Conservation (phyloP, 2,113 vertebrate species). For the Marmota monax region DNA sequence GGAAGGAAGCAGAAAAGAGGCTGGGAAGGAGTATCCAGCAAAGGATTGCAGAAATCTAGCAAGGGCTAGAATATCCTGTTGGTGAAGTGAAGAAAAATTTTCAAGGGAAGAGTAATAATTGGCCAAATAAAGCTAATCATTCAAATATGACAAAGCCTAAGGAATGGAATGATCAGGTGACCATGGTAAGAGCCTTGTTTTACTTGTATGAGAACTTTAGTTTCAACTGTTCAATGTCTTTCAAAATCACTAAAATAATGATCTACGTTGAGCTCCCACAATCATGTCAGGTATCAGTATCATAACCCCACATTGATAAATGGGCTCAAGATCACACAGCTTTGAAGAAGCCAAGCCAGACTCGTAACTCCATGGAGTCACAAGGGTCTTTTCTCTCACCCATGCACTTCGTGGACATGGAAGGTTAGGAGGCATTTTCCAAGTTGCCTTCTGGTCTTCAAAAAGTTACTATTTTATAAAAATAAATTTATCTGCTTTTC, state of each 20-base stretch:
- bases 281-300: not conserved
- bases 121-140: not conserved
- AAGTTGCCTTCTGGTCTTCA: not conserved
- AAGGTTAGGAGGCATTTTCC: not conserved
- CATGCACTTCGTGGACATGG: not conserved
- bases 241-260: not conserved
- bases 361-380: not conserved
- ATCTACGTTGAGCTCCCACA: not conserved
- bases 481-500: constrained; percentile 26
- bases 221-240: not conserved
- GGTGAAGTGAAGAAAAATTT: not conserved
- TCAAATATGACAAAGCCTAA: not conserved
- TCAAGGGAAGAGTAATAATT: not conserved
- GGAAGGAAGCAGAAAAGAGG: not conserved
- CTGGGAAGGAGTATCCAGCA: not conserved
- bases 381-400: not conserved
- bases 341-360: not conserved
- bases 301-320: not conserved
- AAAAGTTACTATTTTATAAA: not conserved
- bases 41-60: not conserved
- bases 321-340: not conserved
- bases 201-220: not conserved
- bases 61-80: not conserved
- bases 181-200: fast-evolving
- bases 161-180: not conserved